These are phyloP conservation scores for Athrips mouffetella DNA, from an alignment of 2,888 invertebrate species.

Conservation along the genomic window DNA sequence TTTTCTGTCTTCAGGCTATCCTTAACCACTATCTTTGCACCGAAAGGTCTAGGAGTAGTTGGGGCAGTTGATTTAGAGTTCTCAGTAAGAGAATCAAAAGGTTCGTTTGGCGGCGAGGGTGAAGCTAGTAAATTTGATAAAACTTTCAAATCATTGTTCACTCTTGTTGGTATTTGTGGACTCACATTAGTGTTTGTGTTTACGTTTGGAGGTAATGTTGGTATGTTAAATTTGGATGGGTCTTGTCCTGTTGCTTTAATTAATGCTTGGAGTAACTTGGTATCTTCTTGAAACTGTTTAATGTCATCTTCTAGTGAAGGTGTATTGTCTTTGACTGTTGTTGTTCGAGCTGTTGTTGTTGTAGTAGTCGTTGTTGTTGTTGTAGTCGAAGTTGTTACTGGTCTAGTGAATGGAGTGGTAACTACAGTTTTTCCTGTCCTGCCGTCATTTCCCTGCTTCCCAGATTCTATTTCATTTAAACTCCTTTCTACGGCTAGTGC, in stretches of 20 bases:
- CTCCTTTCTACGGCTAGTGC: constrained; percentile 75
- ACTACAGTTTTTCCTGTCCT: constrained; percentile 51
- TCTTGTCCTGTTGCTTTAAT: constrained; percentile 70
- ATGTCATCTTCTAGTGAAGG: constrained; percentile 69
- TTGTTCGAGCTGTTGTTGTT: constrained; percentile 48
- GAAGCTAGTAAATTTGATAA: constrained; percentile 59
- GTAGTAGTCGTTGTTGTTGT: constrained; percentile 43
- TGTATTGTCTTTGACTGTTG: constrained; percentile 42
- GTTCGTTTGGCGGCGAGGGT: constrained; percentile 57
- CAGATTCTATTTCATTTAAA: constrained; percentile 63
- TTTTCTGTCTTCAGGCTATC: constrained; percentile 58
- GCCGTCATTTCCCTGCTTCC: constrained; percentile 38
- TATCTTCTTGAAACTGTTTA: constrained; percentile 70
- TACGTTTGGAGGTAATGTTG: constrained; percentile 48
- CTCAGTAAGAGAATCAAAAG: constrained; percentile 53
- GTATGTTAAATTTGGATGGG: constrained; percentile 67
- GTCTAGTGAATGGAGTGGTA: constrained; percentile 27
- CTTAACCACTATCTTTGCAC: constrained; percentile 61
- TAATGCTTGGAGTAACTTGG: constrained; percentile 66
- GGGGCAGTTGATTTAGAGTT: constrained; percentile 36
- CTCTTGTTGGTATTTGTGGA: constrained; percentile 37
- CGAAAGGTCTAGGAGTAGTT: constrained; percentile 50
- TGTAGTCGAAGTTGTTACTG: constrained; percentile 43
- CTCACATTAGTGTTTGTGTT: constrained; percentile 52
- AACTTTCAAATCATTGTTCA: constrained; percentile 50